Conservation (phyloP, 2,797 vertebrate genomes). For the Leucoraja ocellata region DNA sequence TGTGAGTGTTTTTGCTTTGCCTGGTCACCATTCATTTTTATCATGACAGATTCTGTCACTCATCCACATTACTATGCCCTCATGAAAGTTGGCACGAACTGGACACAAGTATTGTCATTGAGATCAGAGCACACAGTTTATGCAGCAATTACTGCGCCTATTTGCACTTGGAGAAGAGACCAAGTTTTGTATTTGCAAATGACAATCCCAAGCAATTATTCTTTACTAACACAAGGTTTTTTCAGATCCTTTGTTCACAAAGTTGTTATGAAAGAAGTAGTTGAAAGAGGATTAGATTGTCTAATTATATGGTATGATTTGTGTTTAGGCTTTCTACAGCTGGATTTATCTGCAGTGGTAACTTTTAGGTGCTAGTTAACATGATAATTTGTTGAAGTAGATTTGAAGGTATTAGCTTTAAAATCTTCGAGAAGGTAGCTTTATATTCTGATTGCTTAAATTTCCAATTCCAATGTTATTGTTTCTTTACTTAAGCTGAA, state of each 20-base stretch:
- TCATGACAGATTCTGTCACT: neutral
- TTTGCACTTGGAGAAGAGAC: neutral
- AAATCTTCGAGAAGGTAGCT: neutral
- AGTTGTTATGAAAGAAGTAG: neutral
- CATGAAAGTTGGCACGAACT: slow-evolving; percentile 37
- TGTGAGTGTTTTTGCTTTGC: slow-evolving; percentile 7
- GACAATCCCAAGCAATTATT: neutral
- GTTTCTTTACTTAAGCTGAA: neutral
- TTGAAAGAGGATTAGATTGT: neutral
- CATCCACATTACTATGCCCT: neutral
- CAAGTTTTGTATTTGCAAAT: neutral
- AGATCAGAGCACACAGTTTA: neutral
- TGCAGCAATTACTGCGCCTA: neutral
- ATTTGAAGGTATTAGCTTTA: neutral
- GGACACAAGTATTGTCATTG: neutral
- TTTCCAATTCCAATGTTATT: neutral
- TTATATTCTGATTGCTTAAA: neutral
- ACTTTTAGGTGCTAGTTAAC: neutral
- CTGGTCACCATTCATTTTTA: neutral
- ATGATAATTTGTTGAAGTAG: neutral
- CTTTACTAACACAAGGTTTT: neutral
- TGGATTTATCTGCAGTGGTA: neutral
- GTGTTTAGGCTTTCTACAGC: neutral
- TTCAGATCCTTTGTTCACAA: neutral
- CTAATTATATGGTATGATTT: neutral